phyloP scores from a whole-genome alignment of 2,797 vertebrate species.

The Rhinichthys osculus region DNA sequence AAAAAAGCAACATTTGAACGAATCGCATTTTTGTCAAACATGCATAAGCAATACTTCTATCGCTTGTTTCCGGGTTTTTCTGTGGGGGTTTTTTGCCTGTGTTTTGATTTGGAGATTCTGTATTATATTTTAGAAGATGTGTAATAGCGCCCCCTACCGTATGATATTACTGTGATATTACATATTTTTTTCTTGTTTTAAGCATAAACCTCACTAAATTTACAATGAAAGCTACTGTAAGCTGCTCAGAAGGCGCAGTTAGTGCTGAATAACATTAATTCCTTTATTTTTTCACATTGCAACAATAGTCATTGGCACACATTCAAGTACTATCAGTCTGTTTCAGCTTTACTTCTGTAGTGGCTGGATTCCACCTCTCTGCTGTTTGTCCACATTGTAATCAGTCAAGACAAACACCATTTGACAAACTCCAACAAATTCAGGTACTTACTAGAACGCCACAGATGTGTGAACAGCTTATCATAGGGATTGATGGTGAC shows the following conservation, averaged over 20 bases:
- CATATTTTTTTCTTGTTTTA: background rate
- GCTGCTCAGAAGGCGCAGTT: background rate
- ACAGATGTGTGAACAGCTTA: background rate
- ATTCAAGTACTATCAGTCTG: slow-evolving; percentile 14
- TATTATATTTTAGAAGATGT: background rate
- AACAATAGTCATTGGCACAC: slow-evolving; percentile 1
- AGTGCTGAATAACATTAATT: background rate
- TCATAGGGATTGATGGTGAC: background rate
- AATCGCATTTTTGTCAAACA: background rate
- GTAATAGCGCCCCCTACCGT: accelerated
- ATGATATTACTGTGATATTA: background rate
- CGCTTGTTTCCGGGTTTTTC: background rate
- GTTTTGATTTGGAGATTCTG: background rate
- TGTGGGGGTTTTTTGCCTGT: background rate
- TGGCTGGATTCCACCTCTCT: background rate
- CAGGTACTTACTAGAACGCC: background rate
- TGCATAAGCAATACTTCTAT: background rate
- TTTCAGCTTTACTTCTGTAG: slow-evolving; percentile 3
- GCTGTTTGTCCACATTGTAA: background rate
- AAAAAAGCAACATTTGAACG: background rate
- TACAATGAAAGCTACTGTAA: background rate
- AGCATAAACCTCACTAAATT: background rate
- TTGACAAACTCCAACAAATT: background rate
- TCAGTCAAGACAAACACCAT: background rate
- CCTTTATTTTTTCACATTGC: background rate